phyloP scores from a whole-genome alignment of 2,113 vertebrate species.

The Periophthalmodon schlosseri region DNA sequence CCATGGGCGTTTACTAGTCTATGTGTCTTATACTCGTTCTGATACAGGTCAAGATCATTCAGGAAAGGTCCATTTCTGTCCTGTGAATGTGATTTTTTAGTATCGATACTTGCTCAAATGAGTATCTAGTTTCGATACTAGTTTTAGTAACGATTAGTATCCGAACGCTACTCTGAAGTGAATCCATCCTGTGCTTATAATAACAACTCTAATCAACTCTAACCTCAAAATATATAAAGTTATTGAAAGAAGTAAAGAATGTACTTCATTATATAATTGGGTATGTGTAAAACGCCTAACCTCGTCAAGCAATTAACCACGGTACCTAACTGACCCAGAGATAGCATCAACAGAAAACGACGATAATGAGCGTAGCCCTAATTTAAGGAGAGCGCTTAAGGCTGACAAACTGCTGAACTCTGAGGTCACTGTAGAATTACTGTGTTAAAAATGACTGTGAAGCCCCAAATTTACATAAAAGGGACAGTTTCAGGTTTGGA shows the following conservation, averaged over 20 bases:
- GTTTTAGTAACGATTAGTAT: too few relatives aligned
- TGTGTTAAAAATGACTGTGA: not conserved
- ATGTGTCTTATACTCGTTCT: too few relatives aligned
- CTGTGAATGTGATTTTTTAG: too few relatives aligned
- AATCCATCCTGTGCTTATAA: too few relatives aligned
- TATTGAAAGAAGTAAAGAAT: not conserved
- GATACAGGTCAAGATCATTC: too few relatives aligned
- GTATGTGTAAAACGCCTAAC: constrained; percentile 7
- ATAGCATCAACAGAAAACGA: constrained; percentile 2
- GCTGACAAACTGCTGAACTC: not conserved
- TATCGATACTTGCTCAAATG: too few relatives aligned
- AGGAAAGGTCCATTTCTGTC: too few relatives aligned
- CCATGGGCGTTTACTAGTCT: too few relatives aligned
- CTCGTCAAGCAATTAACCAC: not conserved
- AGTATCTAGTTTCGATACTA: too few relatives aligned
- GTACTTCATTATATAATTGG: not conserved
- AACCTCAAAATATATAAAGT: too few relatives aligned
- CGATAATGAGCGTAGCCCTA: not conserved
- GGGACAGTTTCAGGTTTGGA: not conserved
- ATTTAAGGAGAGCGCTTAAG: not conserved
- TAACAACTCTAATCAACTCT: too few relatives aligned
- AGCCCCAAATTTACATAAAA: constrained; percentile 8
- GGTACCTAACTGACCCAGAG: constrained; percentile 1
- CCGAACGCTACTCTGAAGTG: too few relatives aligned
- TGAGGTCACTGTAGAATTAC: not conserved